These are phyloP conservation scores for Centrocercus urophasianus DNA, from an alignment of 2,113 vertebrate genomes.

Conservation along the genomic window DNA sequence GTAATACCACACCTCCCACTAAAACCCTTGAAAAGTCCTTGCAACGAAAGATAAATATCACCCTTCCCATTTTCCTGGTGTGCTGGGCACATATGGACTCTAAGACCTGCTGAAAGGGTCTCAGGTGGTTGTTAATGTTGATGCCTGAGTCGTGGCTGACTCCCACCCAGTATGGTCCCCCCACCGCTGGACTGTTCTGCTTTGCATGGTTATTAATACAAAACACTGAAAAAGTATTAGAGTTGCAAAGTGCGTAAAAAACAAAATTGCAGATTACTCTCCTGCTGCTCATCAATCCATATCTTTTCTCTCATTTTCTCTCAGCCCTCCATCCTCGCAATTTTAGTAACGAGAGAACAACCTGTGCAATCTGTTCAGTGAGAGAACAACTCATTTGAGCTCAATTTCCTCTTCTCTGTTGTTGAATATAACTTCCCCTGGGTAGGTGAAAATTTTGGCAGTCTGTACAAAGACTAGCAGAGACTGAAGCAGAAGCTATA, in stretches of 20 bases:
- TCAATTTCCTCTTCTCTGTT: constrained; percentile 9
- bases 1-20: not conserved
- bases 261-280: not conserved
- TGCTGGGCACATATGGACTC: fast-evolving
- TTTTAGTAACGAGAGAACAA: not conserved
- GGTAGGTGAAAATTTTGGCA: constrained; percentile 34
- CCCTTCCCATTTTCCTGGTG: fast-evolving
- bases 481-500: constrained; percentile 50
- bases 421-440: not conserved
- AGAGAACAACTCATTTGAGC: not conserved
- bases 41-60: not conserved
- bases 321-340: not conserved
- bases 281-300: not conserved
- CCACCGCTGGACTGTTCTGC: not conserved
- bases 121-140: not conserved
- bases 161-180: not conserved
- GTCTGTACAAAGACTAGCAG: not conserved
- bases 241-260: not conserved
- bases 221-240: fast-evolving
- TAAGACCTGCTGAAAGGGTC: not conserved
- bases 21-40: not conserved
- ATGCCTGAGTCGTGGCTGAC: not conserved
- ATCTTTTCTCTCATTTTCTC: not conserved
- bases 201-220: not conserved
- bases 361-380: not conserved